A percentile compares a stretch with the other conserved stretches of the same genome.
These are phyloP conservation scores for Crenuchus spilurus DNA, from an alignment of 2,797 vertebrate species.

Conservation along the genomic window DNA sequence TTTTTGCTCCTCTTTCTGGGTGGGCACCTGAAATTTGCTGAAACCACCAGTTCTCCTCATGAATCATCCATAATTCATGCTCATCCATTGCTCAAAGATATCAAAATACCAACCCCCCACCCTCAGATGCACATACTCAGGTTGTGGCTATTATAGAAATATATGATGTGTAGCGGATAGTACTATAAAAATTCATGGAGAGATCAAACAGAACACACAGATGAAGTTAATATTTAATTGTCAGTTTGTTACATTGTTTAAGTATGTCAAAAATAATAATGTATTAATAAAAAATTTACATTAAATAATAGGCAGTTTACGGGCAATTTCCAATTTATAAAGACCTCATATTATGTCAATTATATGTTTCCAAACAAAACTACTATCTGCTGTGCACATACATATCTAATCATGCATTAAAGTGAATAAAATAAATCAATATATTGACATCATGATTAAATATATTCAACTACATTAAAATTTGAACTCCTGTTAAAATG, in stretches of 20 bases:
- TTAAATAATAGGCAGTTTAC: too few species aligned
- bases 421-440: too few species aligned
- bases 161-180: conserved; percentile 19
- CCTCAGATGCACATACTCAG: conserved; percentile 12
- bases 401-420: too few species aligned
- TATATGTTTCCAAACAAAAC: too few species aligned
- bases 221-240: too few species aligned
- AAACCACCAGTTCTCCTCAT: neutral
- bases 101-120: conserved; percentile 29
- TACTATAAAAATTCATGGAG: neutral
- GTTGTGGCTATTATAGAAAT: conserved; percentile 1
- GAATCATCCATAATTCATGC: conserved; percentile 7
- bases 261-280: too few species aligned
- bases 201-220: conserved; percentile 18
- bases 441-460: conserved; percentile 21
- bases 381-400: too few species aligned
- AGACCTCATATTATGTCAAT: too few species aligned
- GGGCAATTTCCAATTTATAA: too few species aligned
- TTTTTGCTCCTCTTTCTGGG: neutral
- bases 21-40: conserved; percentile 3
- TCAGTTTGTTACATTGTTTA: too few species aligned
- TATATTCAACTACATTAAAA: neutral
- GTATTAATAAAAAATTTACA: too few species aligned
- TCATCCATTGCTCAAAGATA: conserved; percentile 40
- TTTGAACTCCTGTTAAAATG: conserved; percentile 3